Evolutionary conservation across 1,140 invertebrate genomes (phyloP), one percentile per base, ranked within the genome.

Genomic region (Listronotus bonariensis): DNA sequence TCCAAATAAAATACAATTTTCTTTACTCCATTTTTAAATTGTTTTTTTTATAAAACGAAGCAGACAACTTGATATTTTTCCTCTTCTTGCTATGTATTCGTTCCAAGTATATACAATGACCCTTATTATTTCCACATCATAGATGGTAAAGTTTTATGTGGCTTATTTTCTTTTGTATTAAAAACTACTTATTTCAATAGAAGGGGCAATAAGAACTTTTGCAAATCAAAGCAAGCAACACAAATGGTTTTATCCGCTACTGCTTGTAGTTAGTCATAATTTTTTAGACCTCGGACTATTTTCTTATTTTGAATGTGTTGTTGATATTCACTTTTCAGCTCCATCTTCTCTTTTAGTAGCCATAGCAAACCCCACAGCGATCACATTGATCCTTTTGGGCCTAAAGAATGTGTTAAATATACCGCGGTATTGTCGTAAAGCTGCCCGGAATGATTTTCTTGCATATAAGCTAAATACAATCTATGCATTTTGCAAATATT

Each of bases 71-170:
- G 42, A 17, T 45, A 45, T 45, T 45, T 3, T 7, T 45, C 20
- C 20, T 26, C 20, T 9, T 53, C 32, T 38, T 51, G 48, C 12
- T 49, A 65, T 38, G 6, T 34, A 31, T 54, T 65, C 42, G 45
- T 65, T 42, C 62, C 62, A 65, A 8, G 40, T 36, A 53, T 62
- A 62, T n/a, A 40, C 20, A 26, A 5, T 46, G 56, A 49, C 54
- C 62, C n/a, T 65, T 15, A 26, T 65, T 57, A 31, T 51, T 58
- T 38, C 62, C 32, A 65, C 11, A 26, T 65, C 55, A 20, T 49
- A 65, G 10, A 65, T 55, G 11, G 63, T 65, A 31, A 65, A 66
- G n/a, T n/a, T n/a, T n/a, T n/a, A n/a, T n/a, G n/a, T n/a, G n/a
- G 10, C 38, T 12, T 7, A 15, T 45, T 17, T n/a, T 5, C 17